These are phyloP conservation scores for Carcharodon carcharias DNA, from an alignment of 2,797 vertebrate species.

Conservation along the genomic window DNA sequence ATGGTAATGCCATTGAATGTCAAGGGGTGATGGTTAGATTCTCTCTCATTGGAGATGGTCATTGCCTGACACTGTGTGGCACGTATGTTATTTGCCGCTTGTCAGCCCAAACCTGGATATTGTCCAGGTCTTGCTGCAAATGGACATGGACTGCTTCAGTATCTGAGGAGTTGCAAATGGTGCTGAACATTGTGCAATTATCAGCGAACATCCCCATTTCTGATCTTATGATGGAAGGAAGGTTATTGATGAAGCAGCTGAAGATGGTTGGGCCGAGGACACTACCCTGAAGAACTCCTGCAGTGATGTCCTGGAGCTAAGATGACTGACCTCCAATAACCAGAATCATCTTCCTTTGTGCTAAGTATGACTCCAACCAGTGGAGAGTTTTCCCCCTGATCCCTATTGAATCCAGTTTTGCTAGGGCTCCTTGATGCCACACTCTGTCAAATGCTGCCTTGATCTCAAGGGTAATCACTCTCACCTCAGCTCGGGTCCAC, in stretches of 20 bases:
- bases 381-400: too few relatives aligned
- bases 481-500: background rate
- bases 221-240: too few relatives aligned
- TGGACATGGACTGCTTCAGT: background rate
- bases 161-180: background rate
- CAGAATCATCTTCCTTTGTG: background rate
- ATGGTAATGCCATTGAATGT: background rate
- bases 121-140: background rate
- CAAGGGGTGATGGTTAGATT: background rate
- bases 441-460: too few relatives aligned
- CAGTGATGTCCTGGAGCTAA: too few relatives aligned
- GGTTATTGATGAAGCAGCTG: too few relatives aligned
- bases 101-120: background rate
- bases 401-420: background rate
- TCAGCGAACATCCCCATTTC: too few relatives aligned
- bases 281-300: too few relatives aligned
- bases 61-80: background rate
- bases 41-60: background rate
- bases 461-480: background rate
- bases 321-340: too few relatives aligned
- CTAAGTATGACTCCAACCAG: background rate
- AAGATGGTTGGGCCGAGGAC: too few relatives aligned
- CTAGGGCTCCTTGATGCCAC: too few relatives aligned
- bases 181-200: too few relatives aligned
- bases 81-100: background rate